phyloP scores from a whole-genome alignment of 2,888 invertebrate species.

The Pediacus dermestoides region DNA sequence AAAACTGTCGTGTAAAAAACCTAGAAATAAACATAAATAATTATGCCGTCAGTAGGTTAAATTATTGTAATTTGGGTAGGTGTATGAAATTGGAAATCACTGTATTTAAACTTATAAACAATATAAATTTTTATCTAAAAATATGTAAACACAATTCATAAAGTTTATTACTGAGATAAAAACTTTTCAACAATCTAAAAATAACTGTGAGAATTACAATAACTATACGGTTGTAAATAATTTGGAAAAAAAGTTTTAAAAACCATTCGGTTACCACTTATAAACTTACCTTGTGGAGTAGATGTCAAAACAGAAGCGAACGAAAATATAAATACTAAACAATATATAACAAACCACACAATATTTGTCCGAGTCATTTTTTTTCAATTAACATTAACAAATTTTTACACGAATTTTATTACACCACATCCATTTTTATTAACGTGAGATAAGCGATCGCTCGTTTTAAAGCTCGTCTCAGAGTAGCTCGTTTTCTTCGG shows the following conservation, averaged over 20 bases:
- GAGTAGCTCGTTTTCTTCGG: no score
- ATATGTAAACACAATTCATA: slow-evolving; percentile 1
- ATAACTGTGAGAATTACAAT: slow-evolving; percentile 8
- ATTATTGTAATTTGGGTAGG: no score
- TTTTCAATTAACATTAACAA: slow-evolving; percentile 21
- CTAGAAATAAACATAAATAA: no score
- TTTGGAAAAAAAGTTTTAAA: slow-evolving; percentile 26
- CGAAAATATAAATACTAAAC: slow-evolving; percentile 39
- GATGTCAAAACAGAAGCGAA: slow-evolving; percentile 43
- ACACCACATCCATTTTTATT: slow-evolving; percentile 22
- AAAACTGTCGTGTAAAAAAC: no score
- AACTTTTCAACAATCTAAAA: slow-evolving; percentile 4
- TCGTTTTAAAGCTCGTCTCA: no score
- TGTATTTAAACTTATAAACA: neutral
- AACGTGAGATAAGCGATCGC: no score
- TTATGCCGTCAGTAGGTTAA: no score
- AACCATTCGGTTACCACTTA: slow-evolving; percentile 40
- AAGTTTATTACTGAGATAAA: slow-evolving; percentile 4
- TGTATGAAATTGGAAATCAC: no score
- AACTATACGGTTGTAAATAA: neutral
- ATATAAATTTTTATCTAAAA: neutral
- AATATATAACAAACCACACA: slow-evolving; percentile 28
- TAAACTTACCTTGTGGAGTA: slow-evolving; percentile 40
- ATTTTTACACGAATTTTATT: slow-evolving; percentile 14
- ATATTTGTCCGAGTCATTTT: slow-evolving; percentile 38